Percentiles rank a stretch among this genome's conserved stretches.
These are phyloP conservation scores for Acleris laterana DNA, from an alignment of 2,888 invertebrate species.

Conservation along the genomic window DNA sequence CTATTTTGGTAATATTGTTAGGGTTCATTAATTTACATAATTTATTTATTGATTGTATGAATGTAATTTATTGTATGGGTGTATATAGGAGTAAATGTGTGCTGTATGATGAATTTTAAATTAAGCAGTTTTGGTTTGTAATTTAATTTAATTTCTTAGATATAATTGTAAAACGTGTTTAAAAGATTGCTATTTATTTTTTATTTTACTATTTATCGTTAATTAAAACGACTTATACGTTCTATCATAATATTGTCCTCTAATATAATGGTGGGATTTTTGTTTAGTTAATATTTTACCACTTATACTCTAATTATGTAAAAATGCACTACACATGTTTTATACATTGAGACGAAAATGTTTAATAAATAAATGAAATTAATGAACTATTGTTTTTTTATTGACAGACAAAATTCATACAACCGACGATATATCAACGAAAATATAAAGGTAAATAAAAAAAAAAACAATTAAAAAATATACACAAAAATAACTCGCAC, in stretches of 20 bases:
- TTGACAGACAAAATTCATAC: not conserved
- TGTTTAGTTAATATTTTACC: conserved; percentile 26
- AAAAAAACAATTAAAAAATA: not conserved
- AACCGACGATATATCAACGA: not conserved
- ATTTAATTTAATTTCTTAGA: too few species aligned
- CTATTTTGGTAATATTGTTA: not conserved
- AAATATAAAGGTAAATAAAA: not conserved
- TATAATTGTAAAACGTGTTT: conserved; percentile 1
- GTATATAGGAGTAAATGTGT: conserved; percentile 36
- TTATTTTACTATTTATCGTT: conserved; percentile 28
- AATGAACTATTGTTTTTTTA: not conserved
- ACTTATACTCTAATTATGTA: conserved; percentile 32
- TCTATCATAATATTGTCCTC: conserved; percentile 1
- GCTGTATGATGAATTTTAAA: conserved; percentile 30
- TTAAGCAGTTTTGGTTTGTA: too few species aligned
- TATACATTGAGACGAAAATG: conserved; percentile 20
- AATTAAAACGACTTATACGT: conserved; percentile 16
- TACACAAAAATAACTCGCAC: too few species aligned
- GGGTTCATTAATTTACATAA: conserved; percentile 8
- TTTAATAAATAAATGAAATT: conserved; percentile 15
- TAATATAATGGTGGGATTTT: conserved; percentile 4
- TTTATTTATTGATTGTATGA: conserved; percentile 47
- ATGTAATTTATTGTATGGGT: conserved; percentile 63
- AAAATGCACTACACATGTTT: conserved; percentile 33
- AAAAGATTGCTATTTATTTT: conserved; percentile 13